phyloP scores from a whole-genome alignment of 2,888 invertebrate species.

The Chromoteleia sp. region DNA sequence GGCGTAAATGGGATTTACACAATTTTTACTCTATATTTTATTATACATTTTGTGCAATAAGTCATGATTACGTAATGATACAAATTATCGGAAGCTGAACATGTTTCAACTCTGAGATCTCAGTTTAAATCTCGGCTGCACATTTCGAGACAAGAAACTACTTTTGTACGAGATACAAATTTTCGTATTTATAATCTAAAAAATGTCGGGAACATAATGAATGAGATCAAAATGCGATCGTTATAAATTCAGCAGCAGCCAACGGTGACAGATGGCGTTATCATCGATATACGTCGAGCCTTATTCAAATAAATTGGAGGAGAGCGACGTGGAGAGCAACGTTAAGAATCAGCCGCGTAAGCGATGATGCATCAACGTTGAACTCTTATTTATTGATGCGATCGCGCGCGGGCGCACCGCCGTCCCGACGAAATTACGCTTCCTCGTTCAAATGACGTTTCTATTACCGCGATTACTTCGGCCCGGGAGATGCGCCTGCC shows the following conservation, averaged over 20 bases:
- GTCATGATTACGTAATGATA: no score
- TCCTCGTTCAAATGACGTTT: slow-evolving; percentile 54
- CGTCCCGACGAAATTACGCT: slow-evolving; percentile 21
- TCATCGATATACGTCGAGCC: background rate
- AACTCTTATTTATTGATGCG: slow-evolving; percentile 47
- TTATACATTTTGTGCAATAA: no score
- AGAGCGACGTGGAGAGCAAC: background rate
- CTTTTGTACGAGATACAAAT: no score
- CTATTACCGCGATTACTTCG: slow-evolving; percentile 51
- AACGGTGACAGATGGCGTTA: background rate
- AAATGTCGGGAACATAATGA: background rate
- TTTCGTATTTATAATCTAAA: no score
- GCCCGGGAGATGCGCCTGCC: slow-evolving; percentile 7
- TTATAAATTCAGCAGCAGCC: background rate
- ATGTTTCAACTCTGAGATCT: no score
- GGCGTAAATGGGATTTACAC: no score
- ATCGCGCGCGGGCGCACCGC: slow-evolving; percentile 5
- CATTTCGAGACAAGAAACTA: no score
- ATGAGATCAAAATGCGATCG: background rate
- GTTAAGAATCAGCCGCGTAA: slow-evolving; percentile 5
- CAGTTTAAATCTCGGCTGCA: no score
- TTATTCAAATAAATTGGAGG: slow-evolving; percentile 16
- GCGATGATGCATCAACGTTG: slow-evolving; percentile 26
- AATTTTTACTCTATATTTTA: no score
- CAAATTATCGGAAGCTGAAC: no score